A percentile compares a stretch with the other conserved stretches of the same genome.
phyloP scores from a whole-genome alignment of 2,113 vertebrate species.

The Naja naja region DNA sequence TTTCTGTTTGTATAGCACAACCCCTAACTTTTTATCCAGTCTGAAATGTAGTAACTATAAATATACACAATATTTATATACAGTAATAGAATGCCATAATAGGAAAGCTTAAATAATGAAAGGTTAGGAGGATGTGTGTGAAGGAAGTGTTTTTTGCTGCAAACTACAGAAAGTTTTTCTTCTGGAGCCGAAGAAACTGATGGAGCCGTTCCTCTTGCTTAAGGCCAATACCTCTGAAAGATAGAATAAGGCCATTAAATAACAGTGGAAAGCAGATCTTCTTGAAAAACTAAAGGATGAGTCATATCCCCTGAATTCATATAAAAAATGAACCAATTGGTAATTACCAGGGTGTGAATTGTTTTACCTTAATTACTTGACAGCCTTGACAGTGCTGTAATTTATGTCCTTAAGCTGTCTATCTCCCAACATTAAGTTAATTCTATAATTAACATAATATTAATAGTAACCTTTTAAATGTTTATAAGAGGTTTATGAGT shows the following conservation, averaged over 20 bases:
- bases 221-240: constrained; percentile 28
- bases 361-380: constrained; percentile 74
- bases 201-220: background rate
- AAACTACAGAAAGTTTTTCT: background rate
- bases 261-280: constrained; percentile 63
- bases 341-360: constrained; percentile 76
- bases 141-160: background rate
- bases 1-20: background rate
- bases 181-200: background rate
- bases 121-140: background rate
- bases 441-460: constrained; percentile 61
- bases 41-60: background rate
- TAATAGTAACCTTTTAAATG: constrained; percentile 29
- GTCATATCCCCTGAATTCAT: constrained; percentile 63
- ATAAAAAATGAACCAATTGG: constrained; percentile 73
- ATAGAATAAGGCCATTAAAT: constrained; percentile 26
- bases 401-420: constrained; percentile 66
- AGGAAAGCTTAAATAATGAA: background rate
- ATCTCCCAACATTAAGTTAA: constrained; percentile 58
- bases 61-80: background rate
- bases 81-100: background rate
- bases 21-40: background rate
- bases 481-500: constrained; percentile 10
- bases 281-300: constrained; percentile 63
- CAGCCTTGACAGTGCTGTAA: constrained; percentile 71